phyloP scores from a whole-genome alignment of 2,113 vertebrate genomes.

The Actenoides hombroni region DNA sequence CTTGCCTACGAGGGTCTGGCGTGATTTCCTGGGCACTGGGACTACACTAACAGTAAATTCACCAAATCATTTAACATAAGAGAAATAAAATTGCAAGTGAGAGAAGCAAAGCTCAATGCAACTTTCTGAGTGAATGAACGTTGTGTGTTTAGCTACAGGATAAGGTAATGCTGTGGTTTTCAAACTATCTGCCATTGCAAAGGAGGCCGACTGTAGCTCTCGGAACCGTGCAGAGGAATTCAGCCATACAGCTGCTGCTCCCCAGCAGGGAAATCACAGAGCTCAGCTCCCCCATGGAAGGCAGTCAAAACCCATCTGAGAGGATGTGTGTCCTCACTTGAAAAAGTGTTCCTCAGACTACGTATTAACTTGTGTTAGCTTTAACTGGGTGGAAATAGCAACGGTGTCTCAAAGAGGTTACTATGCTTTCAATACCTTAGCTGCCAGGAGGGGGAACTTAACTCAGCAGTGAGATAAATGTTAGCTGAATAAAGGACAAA shows the following conservation, averaged over 20 bases:
- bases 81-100: background rate
- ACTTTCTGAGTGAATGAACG: background rate
- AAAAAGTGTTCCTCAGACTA: background rate
- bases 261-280: background rate
- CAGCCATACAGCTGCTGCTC: background rate
- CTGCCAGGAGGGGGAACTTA: background rate
- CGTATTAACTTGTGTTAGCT: background rate
- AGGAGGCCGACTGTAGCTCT: background rate
- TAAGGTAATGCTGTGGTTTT: background rate
- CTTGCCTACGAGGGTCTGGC: background rate
- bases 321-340: background rate
- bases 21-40: background rate
- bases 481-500: background rate
- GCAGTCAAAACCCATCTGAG: background rate
- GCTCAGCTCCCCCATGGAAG: background rate
- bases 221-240: background rate
- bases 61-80: background rate
- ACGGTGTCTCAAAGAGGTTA: background rate
- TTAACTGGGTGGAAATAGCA: background rate
- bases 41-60: background rate
- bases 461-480: background rate
- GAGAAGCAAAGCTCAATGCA: background rate
- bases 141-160: background rate
- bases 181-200: background rate
- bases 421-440: background rate